phyloP scores from a whole-genome alignment of 2,797 vertebrate genomes.

The Sebastes elongatus region DNA sequence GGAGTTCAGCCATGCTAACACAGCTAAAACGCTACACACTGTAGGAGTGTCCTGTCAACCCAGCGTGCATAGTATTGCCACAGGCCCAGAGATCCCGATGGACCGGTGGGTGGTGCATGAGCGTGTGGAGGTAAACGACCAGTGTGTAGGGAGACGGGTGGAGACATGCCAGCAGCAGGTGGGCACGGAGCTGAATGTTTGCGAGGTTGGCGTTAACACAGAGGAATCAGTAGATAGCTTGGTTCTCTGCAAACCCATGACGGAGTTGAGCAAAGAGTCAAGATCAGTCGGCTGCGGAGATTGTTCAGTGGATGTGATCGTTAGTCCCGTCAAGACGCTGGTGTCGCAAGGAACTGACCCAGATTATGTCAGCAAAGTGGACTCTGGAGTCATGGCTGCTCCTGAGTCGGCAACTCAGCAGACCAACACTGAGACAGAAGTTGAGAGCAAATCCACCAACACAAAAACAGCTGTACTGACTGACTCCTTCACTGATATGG shows the following conservation, averaged over 20 bases:
- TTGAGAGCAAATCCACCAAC: conserved; percentile 83
- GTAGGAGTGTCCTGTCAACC: conserved; percentile 85
- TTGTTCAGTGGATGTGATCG: conserved; percentile 83
- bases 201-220: conserved; percentile 87
- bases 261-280: conserved; percentile 62
- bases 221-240: conserved; percentile 70
- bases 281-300: conserved; percentile 91
- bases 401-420: conserved; percentile 81
- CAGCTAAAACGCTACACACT: conserved; percentile 70
- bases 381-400: conserved; percentile 83
- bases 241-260: conserved; percentile 48
- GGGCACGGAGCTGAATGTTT: conserved; percentile 75
- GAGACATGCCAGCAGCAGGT: conserved; percentile 79
- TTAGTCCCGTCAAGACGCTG: conserved; percentile 75
- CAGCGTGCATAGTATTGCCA: conserved; percentile 40
- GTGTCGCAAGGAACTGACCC: conserved; percentile 82
- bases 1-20: conserved; percentile 71
- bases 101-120: conserved; percentile 88
- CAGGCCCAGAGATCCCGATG: conserved; percentile 89
- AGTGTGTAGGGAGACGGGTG: conserved; percentile 72
- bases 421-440: conserved; percentile 84
- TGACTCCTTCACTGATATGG: conserved; percentile 86
- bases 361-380: conserved; percentile 71
- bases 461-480: conserved; percentile 72
- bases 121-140: conserved; percentile 79